Conservation (phyloP, 2,797 vertebrate species). For the Limosa lapponica region DNA sequence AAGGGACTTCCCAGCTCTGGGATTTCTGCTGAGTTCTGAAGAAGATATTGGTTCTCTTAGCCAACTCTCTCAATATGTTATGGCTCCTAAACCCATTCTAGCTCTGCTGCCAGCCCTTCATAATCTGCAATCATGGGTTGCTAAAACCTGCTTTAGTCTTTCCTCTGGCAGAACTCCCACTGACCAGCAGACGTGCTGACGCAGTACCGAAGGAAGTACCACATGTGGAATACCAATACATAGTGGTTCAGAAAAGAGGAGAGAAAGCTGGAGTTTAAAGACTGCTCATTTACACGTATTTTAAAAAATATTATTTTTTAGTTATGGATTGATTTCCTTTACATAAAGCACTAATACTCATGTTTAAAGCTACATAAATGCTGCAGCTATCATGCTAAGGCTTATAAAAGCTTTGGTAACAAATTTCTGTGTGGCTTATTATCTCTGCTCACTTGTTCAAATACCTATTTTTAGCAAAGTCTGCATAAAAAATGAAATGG, state of each 20-base stretch:
- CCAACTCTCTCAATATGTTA: neutral
- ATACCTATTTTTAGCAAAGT: neutral
- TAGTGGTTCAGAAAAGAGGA: neutral
- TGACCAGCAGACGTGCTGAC: neutral
- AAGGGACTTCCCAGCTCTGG: neutral
- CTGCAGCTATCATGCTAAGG: neutral
- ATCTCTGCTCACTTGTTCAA: neutral
- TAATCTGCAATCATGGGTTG: neutral
- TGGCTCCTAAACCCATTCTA: neutral
- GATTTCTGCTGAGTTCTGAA: neutral
- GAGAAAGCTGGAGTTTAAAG: neutral
- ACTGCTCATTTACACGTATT: fast-evolving
- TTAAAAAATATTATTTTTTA: neutral
- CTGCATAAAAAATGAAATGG: neutral
- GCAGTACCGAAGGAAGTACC: neutral
- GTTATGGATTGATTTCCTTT: neutral
- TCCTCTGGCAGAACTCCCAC: neutral
- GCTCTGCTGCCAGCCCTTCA: neutral
- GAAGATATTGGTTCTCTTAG: neutral
- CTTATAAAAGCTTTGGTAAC: neutral
- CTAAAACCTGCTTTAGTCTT: neutral
- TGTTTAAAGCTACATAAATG: neutral
- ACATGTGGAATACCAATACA: neutral
- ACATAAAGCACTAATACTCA: neutral
- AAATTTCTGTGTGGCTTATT: neutral